phyloP scores from a whole-genome alignment of 2,888 invertebrate species.

The Eledona agricola region DNA sequence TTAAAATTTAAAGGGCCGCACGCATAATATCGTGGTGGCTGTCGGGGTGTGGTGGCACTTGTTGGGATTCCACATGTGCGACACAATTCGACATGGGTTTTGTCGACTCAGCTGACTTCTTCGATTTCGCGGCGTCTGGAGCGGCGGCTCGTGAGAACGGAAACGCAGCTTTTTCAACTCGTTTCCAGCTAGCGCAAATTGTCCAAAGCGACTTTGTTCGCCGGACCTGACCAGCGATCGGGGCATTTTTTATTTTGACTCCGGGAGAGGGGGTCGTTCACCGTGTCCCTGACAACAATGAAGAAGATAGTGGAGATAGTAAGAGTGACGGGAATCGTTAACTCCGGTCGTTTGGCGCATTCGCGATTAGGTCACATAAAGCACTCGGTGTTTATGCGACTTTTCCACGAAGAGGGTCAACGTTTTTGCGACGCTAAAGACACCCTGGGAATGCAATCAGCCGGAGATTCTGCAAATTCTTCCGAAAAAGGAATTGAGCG shows the following conservation, averaged over 20 bases:
- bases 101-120: slow-evolving; percentile 34
- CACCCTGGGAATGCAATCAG: slow-evolving; percentile 38
- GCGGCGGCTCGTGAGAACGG: slow-evolving; percentile 36
- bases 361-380: slow-evolving; percentile 50
- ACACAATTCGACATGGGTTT: slow-evolving; percentile 29
- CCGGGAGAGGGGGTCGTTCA: slow-evolving; percentile 27
- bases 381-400: slow-evolving; percentile 44
- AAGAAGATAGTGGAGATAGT: slow-evolving; percentile 31
- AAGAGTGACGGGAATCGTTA: slow-evolving; percentile 35
- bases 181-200: too few species aligned
- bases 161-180: slow-evolving; percentile 27
- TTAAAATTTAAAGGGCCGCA: slow-evolving; percentile 45
- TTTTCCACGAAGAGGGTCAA: slow-evolving; percentile 48
- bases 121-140: slow-evolving; percentile 39
- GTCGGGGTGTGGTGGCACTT: slow-evolving; percentile 22
- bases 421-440: slow-evolving; percentile 40
- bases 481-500: slow-evolving; percentile 32
- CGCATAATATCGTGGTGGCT: slow-evolving; percentile 11
- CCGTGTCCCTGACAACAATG: slow-evolving; percentile 26
- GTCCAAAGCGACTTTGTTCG: too few species aligned
- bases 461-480: slow-evolving; percentile 24
- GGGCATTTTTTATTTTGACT: background rate
- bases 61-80: slow-evolving; percentile 36
- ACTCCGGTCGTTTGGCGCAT: slow-evolving; percentile 42
- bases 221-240: too few species aligned